Evolutionary conservation across 2,797 vertebrate genomes (phyloP), one percentile per base, ranked within the genome.

Genomic region (Anabacerthia variegaticeps): DNA sequence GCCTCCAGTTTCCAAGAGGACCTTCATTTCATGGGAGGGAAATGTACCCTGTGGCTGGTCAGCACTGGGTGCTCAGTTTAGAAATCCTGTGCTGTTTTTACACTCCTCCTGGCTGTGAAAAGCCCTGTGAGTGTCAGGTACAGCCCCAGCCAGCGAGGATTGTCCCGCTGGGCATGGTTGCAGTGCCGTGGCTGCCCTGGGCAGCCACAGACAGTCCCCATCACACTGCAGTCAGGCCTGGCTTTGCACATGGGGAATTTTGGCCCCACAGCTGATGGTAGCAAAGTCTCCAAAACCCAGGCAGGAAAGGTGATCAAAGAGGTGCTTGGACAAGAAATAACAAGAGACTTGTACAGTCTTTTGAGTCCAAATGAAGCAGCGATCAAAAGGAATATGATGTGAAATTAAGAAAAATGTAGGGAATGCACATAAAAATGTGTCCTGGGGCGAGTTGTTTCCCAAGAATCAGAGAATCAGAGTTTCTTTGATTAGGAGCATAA

Each of bases 371-470:
- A 27, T 30, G 85, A 93, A 93, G 71, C 58, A 39, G 27, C 6
- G 41, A 92, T 97, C 88, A 95, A 94, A 96, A 94, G 76, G 76
- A 95, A 81, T 32, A 54, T 54, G 52, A 62, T 81, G 91, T 6
- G 44, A 85, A 92, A 95, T 94, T 55, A 78, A 69, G 89, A 93
- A 96, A 94, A 94, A 95, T 83, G 48, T 76, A 66, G 73, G 59
- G 91, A 97, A 96, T 89, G 87, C 79, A 88, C 87, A 39, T 93
- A 88, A 96, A 96, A 93, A 88, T 54, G 51, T 73, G 21, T 88
- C 94, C 92, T 22, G 52, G 44, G 92, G 91, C n/a, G 0, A 93
- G 54, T 26, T 2, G 1, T 91, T 91, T 96, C 73, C n/a, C 39
- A 69, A 66, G 89, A 83, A 75, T 81, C 54, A 39, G 16, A 51